Conservation (phyloP, 1,140 invertebrate species). For the Oreohelix idahoensis region DNA sequence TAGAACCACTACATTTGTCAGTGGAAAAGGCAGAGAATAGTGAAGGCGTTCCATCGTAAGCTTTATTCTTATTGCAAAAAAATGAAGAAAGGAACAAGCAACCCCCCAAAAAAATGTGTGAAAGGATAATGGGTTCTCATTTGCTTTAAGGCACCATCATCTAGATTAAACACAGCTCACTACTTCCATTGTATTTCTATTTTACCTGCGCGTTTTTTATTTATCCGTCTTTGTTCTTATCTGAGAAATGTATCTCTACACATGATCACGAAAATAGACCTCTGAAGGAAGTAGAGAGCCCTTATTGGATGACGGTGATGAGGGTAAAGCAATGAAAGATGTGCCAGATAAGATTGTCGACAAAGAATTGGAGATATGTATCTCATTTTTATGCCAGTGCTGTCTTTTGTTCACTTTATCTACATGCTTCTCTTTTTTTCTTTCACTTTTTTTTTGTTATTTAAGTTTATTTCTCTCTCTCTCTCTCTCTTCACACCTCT, state of each 20-base stretch:
- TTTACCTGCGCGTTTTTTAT: not conserved
- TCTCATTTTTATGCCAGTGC: not conserved
- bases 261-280: not conserved
- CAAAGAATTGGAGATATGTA: not conserved
- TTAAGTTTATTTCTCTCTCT: too few species aligned
- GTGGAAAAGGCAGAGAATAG: too few species aligned
- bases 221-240: not conserved
- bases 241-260: not conserved
- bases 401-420: too few species aligned
- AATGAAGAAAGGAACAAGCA: too few species aligned
- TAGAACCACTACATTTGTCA: too few species aligned
- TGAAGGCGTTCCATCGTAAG: too few species aligned
- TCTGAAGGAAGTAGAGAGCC: not conserved
- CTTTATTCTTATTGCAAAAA: too few species aligned
- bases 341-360: not conserved
- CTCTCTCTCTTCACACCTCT: too few species aligned
- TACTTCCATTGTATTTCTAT: not conserved
- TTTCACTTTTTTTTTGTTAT: too few species aligned
- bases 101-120: not conserved
- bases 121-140: not conserved
- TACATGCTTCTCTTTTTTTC: too few species aligned
- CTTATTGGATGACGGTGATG: not conserved
- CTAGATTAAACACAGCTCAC: not conserved
- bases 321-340: not conserved
- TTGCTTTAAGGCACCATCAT: not conserved